Evolutionary conservation across 2,113 vertebrate genomes (phyloP), one percentile per base, ranked within the genome.

Genomic region (Oncorhynchus gorbuscha): DNA sequence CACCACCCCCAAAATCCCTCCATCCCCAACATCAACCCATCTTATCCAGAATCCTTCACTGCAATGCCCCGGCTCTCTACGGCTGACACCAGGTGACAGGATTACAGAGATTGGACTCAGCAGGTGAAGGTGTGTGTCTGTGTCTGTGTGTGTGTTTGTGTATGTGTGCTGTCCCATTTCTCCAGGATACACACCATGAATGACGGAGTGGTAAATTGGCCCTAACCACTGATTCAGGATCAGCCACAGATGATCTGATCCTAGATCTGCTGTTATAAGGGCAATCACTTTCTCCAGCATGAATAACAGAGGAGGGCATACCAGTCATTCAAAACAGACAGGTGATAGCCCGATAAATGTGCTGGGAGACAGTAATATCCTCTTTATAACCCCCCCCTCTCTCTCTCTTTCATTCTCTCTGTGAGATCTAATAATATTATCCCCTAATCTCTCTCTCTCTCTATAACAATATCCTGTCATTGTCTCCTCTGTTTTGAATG

Each of bases 71-170:
- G 4, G 24, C 65, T 16, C 65, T 5, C 65, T 67, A n/a, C 11
- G 14, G 26, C n/a, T 66, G 64, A 22, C 64, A 66, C 64, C 64
- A 67, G 65, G 65, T 67, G 65, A 67, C 65, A 67, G 65, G 65
- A 67, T 67, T 67, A 67, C n/a, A 67, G 28, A 6, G 65, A 67
- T 67, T 30, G 65, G 55, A 61, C 24, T 35, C n/a, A 39, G 59
- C 62, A 64, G 20, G 72, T 20, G 71, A 26, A 24, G 9, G 71
- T 59, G 71, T 72, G 48, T 55, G 39, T 55, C 39, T 81, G 64
- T 59, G 79, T 71, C 35, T 72, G 79, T 67, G 45, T 51, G 62
- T 75, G 22, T 28, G 45, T 51, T 26, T n/a, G 3, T 35, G 45
- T 32, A 48, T 69, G 49, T 35, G 66, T 55, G 26, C 13, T 3